Conservation (phyloP, 64 coral and sea anemone genomes). For the Stylophora pistillata region DNA sequence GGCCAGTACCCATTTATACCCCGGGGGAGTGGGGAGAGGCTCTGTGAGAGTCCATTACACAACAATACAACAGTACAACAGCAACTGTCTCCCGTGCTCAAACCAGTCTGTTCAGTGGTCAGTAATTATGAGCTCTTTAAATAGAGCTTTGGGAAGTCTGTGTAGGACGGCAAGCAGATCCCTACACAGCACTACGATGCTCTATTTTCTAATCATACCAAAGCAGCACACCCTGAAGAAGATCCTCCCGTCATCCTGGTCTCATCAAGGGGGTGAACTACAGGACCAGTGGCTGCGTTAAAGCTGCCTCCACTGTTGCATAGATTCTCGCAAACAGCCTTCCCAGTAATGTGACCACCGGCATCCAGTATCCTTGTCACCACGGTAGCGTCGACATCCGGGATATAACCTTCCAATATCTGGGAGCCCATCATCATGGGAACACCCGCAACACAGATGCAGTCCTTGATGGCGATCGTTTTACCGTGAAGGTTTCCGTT, state of each 20-base stretch:
- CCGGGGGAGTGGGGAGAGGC: too few relatives aligned
- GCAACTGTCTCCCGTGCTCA: too few relatives aligned
- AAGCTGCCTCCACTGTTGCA: slow-evolving; percentile 58
- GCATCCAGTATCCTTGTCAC: slow-evolving; percentile 65
- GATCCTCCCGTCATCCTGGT: slow-evolving; percentile 57
- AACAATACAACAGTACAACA: too few relatives aligned
- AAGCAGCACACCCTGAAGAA: slow-evolving; percentile 56
- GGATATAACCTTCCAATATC: slow-evolving; percentile 51
- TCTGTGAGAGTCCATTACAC: too few relatives aligned
- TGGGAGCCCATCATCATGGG: slow-evolving; percentile 85
- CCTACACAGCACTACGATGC: neutral
- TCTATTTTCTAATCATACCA: slow-evolving; percentile 13
- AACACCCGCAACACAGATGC: slow-evolving; percentile 66
- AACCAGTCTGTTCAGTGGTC: too few relatives aligned
- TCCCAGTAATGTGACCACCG: slow-evolving; percentile 53
- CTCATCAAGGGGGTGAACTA: slow-evolving; percentile 27
- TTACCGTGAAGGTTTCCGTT: slow-evolving; percentile 65
- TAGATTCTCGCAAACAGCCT: slow-evolving; percentile 53
- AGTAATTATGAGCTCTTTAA: neutral
- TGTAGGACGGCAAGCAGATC: neutral
- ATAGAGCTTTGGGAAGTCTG: neutral
- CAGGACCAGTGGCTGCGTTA: slow-evolving; percentile 63
- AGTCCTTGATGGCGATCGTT: slow-evolving; percentile 78
- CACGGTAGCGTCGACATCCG: slow-evolving; percentile 61
- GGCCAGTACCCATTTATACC: too few relatives aligned